A percentile compares a stretch with the other conserved stretches of the same genome.
phyloP scores from a whole-genome alignment of 2,888 invertebrate genomes.

The Tanypteryx hageni region DNA sequence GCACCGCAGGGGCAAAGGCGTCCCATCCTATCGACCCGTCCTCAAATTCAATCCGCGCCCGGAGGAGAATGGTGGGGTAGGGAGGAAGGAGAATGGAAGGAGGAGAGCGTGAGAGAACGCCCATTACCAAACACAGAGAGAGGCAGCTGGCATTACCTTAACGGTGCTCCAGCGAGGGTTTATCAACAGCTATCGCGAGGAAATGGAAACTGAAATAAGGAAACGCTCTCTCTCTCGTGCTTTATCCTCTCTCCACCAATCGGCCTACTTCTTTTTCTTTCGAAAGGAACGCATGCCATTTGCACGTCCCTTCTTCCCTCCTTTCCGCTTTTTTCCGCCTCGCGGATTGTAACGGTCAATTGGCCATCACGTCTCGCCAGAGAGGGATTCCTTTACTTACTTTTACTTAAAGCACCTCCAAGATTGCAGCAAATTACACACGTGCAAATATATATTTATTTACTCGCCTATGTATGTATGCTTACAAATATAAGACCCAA shows the following conservation, averaged over 20 bases:
- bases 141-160: constrained; percentile 47
- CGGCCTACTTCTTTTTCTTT: not conserved
- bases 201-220: constrained; percentile 59
- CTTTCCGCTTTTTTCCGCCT: no score
- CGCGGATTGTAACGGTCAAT: not conserved
- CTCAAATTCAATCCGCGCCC: constrained; percentile 45
- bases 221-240: constrained; percentile 2
- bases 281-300: not conserved
- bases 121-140: constrained; percentile 34
- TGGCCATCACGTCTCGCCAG: not conserved
- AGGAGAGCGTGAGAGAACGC: not conserved
- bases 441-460: no score
- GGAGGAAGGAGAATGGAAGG: not conserved
- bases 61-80: not conserved
- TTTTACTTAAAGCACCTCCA: no score
- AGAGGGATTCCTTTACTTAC: no score
- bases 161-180: constrained; percentile 59
- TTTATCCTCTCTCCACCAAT: not conserved
- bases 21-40: constrained; percentile 26
- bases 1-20: not conserved
- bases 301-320: constrained; percentile 9
- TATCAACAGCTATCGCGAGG: constrained; percentile 58
- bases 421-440: no score
- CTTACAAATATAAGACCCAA: no score
- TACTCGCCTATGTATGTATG: no score